Evolutionary conservation across 2,888 invertebrate genomes (phyloP).

Genomic region (Apodemia zela): DNA sequence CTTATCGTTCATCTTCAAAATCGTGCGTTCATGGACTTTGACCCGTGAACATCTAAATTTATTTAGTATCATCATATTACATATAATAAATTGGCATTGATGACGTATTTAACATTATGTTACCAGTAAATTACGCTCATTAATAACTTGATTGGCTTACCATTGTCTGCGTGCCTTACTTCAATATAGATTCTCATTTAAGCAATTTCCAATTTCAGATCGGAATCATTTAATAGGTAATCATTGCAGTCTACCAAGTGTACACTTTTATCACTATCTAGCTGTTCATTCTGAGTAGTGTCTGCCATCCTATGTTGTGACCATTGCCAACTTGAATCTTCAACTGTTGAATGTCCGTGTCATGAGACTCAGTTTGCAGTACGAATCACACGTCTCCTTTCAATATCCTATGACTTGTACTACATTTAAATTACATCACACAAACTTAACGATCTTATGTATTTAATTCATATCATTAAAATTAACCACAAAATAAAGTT

Average conservation of each 20-base stretch:
- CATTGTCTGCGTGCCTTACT: conserved; percentile 17
- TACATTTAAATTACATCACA: background rate
- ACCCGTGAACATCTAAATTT: background rate
- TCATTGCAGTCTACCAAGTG: conserved; percentile 61
- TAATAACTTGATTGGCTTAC: background rate
- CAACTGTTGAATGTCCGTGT: conserved; percentile 32
- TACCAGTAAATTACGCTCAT: background rate
- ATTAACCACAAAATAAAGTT: background rate
- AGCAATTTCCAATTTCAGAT: conserved; percentile 78
- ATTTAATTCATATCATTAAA: background rate
- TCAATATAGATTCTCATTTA: conserved; percentile 51
- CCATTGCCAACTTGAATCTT: conserved; percentile 29
- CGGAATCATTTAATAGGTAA: conserved; percentile 81
- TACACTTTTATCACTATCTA: conserved; percentile 50
- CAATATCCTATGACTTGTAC: conserved; percentile 13
- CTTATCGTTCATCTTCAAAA: conserved; percentile 11
- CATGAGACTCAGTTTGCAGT: conserved; percentile 27
- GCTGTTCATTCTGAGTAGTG: conserved; percentile 63
- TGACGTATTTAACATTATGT: background rate
- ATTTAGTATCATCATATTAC: conserved; percentile 18
- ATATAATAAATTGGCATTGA: conserved; percentile 13
- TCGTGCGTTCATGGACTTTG: background rate
- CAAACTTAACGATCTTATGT: background rate
- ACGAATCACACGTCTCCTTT: conserved; percentile 19
- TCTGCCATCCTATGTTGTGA: conserved; percentile 42